Evolutionary conservation across 2,113 vertebrate species (phyloP).

Genomic region (Rana temporaria): DNA sequence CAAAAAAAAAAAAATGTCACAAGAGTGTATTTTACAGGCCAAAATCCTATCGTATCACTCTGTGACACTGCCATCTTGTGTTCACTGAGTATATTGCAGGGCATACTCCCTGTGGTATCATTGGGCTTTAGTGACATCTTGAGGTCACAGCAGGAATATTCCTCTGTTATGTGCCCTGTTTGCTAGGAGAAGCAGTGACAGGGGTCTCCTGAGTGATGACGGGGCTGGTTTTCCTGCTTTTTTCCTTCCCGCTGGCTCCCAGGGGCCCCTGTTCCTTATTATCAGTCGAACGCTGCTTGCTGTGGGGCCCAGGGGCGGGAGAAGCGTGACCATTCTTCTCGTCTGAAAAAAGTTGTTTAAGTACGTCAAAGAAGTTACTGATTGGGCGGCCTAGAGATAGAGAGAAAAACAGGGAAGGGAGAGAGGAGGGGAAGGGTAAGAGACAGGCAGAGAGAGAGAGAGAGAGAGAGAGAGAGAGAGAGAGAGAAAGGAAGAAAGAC

Average conservation of each 20-base stretch:
- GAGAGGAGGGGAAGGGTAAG: constrained; percentile 63
- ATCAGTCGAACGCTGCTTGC: constrained; percentile 77
- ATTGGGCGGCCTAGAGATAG: constrained; percentile 90
- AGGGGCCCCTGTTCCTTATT: constrained; percentile 57
- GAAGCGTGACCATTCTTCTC: constrained; percentile 98
- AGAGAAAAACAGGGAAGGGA: constrained; percentile 79
- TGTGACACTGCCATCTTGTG: not conserved
- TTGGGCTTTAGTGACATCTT: constrained; percentile 41
- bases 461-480: constrained; percentile 69
- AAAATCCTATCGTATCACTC: not conserved
- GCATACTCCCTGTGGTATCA: constrained; percentile 13
- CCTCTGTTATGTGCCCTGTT: constrained; percentile 56
- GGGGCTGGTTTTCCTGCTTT: constrained; percentile 54
- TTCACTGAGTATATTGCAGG: constrained; percentile 40
- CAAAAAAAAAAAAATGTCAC: not conserved
- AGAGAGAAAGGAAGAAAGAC: constrained; percentile 78
- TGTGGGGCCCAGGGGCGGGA: constrained; percentile 85
- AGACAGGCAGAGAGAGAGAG: constrained; percentile 67
- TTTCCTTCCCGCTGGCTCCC: constrained; percentile 57
- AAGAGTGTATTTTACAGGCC: constrained; percentile 6
- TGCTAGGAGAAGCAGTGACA: constrained; percentile 52
- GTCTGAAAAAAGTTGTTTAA: constrained; percentile 99
- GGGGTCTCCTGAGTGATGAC: constrained; percentile 56
- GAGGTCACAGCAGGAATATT: constrained; percentile 8
- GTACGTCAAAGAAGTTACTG: constrained; percentile 99